A percentile compares a stretch with the other conserved stretches of the same genome.
phyloP scores from a whole-genome alignment of 2,113 vertebrate species.

The Verasper variegatus region DNA sequence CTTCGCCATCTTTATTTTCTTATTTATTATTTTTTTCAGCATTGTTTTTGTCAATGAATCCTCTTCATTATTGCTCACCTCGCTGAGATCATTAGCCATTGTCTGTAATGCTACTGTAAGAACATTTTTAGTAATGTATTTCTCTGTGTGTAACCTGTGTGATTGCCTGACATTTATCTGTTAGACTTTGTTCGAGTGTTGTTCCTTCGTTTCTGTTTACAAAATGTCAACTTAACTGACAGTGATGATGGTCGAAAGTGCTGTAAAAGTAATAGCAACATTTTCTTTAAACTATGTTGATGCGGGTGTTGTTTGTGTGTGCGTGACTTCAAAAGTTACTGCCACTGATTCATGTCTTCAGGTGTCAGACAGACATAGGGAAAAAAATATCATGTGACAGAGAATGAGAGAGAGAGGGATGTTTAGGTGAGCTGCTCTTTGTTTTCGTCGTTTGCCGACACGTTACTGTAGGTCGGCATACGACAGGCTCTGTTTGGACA shows the following conservation, averaged over 20 bases:
- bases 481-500: slow-evolving; percentile 72
- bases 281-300: neutral
- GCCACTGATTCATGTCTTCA: slow-evolving; percentile 12
- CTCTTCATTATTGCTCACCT: too few relatives aligned
- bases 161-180: too few relatives aligned
- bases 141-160: too few relatives aligned
- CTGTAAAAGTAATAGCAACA: neutral
- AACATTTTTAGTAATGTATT: too few relatives aligned
- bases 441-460: slow-evolving; percentile 56
- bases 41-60: too few relatives aligned
- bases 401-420: slow-evolving; percentile 11
- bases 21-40: too few relatives aligned
- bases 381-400: slow-evolving; percentile 23
- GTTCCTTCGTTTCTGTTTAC: too few relatives aligned
- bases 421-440: slow-evolving; percentile 56
- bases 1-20: too few relatives aligned
- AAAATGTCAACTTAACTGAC: neutral
- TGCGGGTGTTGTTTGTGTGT: neutral
- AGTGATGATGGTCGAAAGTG: neutral
- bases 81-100: too few relatives aligned
- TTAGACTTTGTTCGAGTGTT: too few relatives aligned
- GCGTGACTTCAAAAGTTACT: neutral
- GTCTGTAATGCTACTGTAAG: too few relatives aligned
- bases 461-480: slow-evolving; percentile 51
- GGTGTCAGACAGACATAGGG: neutral